Conservation (phyloP, 2,888 invertebrate genomes). For the Andrena fulva region DNA sequence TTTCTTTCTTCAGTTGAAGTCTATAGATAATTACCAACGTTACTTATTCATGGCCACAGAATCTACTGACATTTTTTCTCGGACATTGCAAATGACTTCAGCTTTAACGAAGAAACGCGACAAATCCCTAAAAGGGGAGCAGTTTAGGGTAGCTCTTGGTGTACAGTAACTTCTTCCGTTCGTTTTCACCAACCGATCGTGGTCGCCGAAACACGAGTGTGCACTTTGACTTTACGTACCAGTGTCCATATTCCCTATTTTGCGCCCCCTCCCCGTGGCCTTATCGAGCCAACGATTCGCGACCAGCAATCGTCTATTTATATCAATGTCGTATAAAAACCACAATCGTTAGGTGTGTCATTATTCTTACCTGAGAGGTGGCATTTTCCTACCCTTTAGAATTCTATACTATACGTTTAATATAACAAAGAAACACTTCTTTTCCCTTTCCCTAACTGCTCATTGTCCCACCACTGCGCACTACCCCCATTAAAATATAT, state of each 20-base stretch:
- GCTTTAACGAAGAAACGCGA: neutral
- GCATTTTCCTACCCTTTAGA: too few relatives aligned
- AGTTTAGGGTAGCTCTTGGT: neutral
- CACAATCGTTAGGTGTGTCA: too few relatives aligned
- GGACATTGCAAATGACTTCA: neutral
- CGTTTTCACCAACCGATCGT: slow-evolving; percentile 2
- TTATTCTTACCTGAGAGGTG: too few relatives aligned
- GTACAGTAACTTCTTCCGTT: neutral
- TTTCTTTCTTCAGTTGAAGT: too few relatives aligned
- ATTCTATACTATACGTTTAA: too few relatives aligned
- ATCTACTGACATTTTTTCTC: neutral
- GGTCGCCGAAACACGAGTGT: slow-evolving; percentile 7
- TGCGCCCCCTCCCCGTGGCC: neutral
- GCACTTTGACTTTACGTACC: slow-evolving; percentile 10
- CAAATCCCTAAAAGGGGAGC: neutral
- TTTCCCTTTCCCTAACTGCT: too few relatives aligned
- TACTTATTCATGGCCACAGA: neutral
- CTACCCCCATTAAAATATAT: too few relatives aligned
- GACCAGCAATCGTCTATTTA: too few relatives aligned
- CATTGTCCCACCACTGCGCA: too few relatives aligned
- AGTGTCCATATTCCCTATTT: slow-evolving; percentile 1
- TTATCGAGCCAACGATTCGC: slow-evolving; percentile 2
- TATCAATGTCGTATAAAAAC: too few relatives aligned
- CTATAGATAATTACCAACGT: neutral
- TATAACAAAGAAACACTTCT: too few relatives aligned